Evolutionary conservation across 2,113 vertebrate species (phyloP), one percentile per base, ranked within the genome.

Genomic region (Brevimyrus niger): DNA sequence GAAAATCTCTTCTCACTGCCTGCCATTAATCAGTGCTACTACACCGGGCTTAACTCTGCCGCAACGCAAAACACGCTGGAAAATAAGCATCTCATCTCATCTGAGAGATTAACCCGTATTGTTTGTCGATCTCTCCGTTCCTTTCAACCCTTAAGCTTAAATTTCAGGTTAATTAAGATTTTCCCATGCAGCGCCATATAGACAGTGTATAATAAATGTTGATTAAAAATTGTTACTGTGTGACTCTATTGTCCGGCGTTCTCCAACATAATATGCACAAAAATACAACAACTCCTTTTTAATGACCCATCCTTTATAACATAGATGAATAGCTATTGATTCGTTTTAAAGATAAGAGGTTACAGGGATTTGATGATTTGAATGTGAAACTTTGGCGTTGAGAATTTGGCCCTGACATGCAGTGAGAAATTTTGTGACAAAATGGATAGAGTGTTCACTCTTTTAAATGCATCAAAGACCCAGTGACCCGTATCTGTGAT

Each of bases 1-100:
- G 53, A 61, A 27, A 5, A n/a, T 27, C 82, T 50, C 23, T 87
- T 47, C 51, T 58, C 82, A 10, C 42, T 46, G 55, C 44, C 73
- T 61, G 58, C 50, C 86, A 80, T 87, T 89, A 89, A 87, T 89
- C 89, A 87, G 85, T 76, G 47, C 47, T 23, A 73, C 82, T 84
- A 84, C 44, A 47, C 38, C 2, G 82, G 82, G 8, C 21, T 23
- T 46, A 46, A 10, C 19, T 21, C 15, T 42, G 19, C 42, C 2
- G 38, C 76, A 84, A 84, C 7, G 21, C 19, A 44, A 84, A 84
- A 84, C 69, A 13, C 44, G 3, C 42, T 84, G 82, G 11, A 47
- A 47, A 47, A 80, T 80, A 80, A 80, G 17, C 73, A 80, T 42
- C 35, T 47, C 19, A 46, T 84, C 73, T 76, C 73, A 42, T 42